Conservation (phyloP, 2,113 vertebrate genomes). For the Sinocyclocheilus anophthalmus region DNA sequence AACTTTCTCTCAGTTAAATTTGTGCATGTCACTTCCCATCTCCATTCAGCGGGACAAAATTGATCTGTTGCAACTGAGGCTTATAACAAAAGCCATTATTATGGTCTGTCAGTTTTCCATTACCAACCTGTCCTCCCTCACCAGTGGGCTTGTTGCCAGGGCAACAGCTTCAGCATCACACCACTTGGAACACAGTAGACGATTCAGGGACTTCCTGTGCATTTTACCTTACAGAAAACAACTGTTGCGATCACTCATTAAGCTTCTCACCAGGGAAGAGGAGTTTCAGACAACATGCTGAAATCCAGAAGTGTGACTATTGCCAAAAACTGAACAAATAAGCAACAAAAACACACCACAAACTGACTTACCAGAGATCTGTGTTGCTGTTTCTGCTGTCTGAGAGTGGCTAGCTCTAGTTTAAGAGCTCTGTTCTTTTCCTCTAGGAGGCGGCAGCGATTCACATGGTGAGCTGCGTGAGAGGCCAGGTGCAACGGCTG, state of each 20-base stretch:
- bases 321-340: neutral
- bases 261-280: neutral
- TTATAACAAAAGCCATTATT: conserved; percentile 62
- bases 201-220: conserved; percentile 53
- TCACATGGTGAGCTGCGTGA: conserved; percentile 57
- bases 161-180: conserved; percentile 63
- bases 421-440: conserved; percentile 64
- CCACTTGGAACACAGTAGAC: conserved; percentile 60
- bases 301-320: neutral
- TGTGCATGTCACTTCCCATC: conserved; percentile 18
- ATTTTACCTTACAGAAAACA: conserved; percentile 16
- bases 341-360: neutral
- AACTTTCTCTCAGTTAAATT: conserved; percentile 31
- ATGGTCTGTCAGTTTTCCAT: conserved; percentile 61
- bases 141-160: conserved; percentile 69
- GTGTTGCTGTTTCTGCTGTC: conserved; percentile 63
- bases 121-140: conserved; percentile 58
- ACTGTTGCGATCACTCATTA: neutral
- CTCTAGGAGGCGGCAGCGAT: conserved; percentile 66
- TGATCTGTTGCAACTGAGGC: conserved; percentile 54
- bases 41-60: conserved; percentile 34
- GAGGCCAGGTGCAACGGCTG: conserved; percentile 63
- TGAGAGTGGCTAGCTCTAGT: conserved; percentile 69
- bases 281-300: neutral
- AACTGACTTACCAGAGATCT: conserved; percentile 69